Evolutionary conservation across 2,113 vertebrate species (phyloP).

Genomic region (Machaerirhynchus nigripectus): DNA sequence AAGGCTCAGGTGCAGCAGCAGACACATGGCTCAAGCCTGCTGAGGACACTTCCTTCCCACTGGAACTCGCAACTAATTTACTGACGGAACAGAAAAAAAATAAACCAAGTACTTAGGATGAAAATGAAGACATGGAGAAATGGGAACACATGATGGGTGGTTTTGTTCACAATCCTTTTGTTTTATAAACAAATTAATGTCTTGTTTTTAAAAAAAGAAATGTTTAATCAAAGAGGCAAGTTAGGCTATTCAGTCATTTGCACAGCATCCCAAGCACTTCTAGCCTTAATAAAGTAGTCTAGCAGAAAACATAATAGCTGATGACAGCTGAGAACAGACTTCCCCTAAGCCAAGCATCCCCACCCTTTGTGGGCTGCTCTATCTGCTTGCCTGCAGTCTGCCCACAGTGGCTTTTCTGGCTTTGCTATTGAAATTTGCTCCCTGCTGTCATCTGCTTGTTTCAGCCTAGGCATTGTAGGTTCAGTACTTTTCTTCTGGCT

Average conservation of each 20-base stretch:
- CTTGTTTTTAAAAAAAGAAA: background rate
- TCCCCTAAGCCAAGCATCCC: background rate
- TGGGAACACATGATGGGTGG: background rate
- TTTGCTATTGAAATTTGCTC: background rate
- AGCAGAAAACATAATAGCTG: background rate
- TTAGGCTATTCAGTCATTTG: background rate
- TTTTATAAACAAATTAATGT: background rate
- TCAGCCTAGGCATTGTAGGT: background rate
- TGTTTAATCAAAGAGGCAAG: background rate
- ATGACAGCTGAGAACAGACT: background rate
- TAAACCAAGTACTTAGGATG: rapidly evolving
- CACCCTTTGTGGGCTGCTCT: background rate
- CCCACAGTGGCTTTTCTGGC: background rate
- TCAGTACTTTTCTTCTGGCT: background rate
- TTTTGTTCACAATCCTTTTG: background rate
- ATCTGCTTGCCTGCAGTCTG: rapidly evolving
- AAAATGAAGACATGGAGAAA: background rate
- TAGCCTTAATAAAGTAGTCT: background rate
- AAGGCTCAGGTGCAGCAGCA: background rate
- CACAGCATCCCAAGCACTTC: background rate
- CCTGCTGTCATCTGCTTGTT: background rate
- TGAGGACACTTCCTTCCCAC: background rate
- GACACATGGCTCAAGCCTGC: background rate
- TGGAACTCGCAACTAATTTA: background rate
- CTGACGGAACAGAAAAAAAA: background rate